Conservation (phyloP, 1,140 invertebrate genomes). For the Pantala flavescens region DNA sequence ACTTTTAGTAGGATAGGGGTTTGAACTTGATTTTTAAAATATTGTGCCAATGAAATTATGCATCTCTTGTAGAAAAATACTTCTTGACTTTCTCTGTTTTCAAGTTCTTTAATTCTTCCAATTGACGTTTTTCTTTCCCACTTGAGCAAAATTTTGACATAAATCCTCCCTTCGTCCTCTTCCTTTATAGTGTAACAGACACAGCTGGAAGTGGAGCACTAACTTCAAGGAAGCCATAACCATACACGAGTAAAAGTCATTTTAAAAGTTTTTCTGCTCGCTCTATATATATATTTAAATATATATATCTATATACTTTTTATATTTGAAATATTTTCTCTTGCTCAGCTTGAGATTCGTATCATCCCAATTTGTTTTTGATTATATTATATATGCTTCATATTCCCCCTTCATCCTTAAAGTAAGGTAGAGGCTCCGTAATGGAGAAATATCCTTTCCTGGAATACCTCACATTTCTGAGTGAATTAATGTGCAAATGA, state of each 20-base stretch:
- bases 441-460: not conserved
- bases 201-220: conserved; percentile 87
- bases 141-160: conserved; percentile 1
- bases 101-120: not conserved
- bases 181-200: conserved; percentile 20
- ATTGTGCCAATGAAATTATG: not conserved
- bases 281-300: conserved; percentile 28
- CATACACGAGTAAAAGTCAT: conserved; percentile 52
- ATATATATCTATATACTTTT: conserved; percentile 20
- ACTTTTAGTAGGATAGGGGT: not conserved
- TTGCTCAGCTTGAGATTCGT: conserved; percentile 13
- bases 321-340: conserved; percentile 13
- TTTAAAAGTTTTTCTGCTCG: conserved; percentile 27
- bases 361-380: not conserved
- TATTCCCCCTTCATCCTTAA: conserved; percentile 30
- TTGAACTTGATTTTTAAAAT: not conserved
- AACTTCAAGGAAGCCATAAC: conserved; percentile 88
- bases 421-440: conserved; percentile 21
- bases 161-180: conserved; percentile 9
- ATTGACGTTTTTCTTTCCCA: not conserved
- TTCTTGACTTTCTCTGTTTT: not conserved
- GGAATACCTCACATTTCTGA: not conserved
- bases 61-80: not conserved
- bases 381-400: conserved; percentile 19
- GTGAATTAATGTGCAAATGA: too few relatives aligned